Evolutionary conservation across 1,140 invertebrate genomes (phyloP).

Genomic region (Drosophila nigrodunni): DNA sequence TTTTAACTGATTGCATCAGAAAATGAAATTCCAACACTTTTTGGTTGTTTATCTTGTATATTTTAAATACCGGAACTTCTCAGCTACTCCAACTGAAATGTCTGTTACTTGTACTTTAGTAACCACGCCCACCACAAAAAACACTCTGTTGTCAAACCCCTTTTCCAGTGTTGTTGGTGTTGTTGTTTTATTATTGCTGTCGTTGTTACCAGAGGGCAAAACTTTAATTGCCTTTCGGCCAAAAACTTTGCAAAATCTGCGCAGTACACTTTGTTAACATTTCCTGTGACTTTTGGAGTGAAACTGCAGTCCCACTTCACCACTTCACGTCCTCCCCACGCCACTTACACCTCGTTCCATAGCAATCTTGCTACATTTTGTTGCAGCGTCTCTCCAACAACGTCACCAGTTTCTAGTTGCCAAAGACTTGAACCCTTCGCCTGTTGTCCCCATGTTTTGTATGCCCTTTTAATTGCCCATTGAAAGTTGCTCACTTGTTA

Average conservation of each 20-base stretch:
- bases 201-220: slow-evolving; percentile 50
- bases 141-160: neutral
- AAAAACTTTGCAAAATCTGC: slow-evolving; percentile 74
- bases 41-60: slow-evolving; percentile 25
- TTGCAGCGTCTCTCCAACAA: slow-evolving; percentile 2
- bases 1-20: slow-evolving; percentile 9
- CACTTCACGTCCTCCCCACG: neutral
- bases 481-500: slow-evolving; percentile 83
- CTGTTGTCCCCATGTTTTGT: slow-evolving; percentile 67
- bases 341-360: neutral
- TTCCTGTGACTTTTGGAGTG: slow-evolving; percentile 69
- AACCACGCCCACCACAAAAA: slow-evolving; percentile 12
- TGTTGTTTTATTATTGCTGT: slow-evolving; percentile 29
- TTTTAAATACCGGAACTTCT: slow-evolving; percentile 29
- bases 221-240: slow-evolving; percentile 77
- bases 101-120: slow-evolving; percentile 7
- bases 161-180: neutral
- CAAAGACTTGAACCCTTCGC: slow-evolving; percentile 40
- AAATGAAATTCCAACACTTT: slow-evolving; percentile 14
- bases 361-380: neutral
- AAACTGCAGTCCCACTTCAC: slow-evolving; percentile 15
- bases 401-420: slow-evolving; percentile 25
- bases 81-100: slow-evolving; percentile 9
- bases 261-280: slow-evolving; percentile 73
- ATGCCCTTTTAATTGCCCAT: slow-evolving; percentile 82